Evolutionary conservation across 2,888 invertebrate genomes (phyloP), one percentile per base, ranked within the genome.

Genomic region (Apamea epomidion): DNA sequence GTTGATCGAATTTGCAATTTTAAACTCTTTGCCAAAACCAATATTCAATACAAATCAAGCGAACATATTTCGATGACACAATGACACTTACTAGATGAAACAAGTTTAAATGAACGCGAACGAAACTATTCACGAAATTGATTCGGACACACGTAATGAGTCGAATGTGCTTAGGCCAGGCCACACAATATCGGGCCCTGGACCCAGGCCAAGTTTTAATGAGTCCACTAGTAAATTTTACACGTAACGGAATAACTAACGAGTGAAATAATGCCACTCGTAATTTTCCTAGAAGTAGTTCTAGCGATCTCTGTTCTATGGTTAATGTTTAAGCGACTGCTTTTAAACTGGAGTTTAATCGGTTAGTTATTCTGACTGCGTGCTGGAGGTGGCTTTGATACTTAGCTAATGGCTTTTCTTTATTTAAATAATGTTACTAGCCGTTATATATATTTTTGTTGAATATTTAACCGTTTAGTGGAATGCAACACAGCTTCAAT

Each of bases 161-260:
- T 90, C 90, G 87, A 91, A 91, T 92, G 91, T 91, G 93, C 92
- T 92, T 90, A 91, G 91, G 80, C 88, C 77, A 88, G 89, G 88
- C 88, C 88, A 87, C 87, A 91, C 89, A 90, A 88, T 88, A 88
- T 89, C 85, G 86, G 83, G 80, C 77, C 82, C 88, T 95, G 95
- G 94, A 91, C 84, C 72, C 64, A 65, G 78, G 92, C 95, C 95
- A 95, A 94, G 90, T 94, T 94, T 94, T 94, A 95, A 95, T 94
- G 94, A 95, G 92, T 92, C 92, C 85, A 92, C 92, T 92, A 91
- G 92, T 93, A 93, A 92, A 94, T 93, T 94, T 92, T 92, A 93
- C 93, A 92, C 92, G 92, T 93, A 93, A 94, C 92, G 90, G 92
- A 94, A 94, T 95, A 95, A 94, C 93, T 94, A 93, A 94, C 92